Evolutionary conservation across 2,797 vertebrate species (phyloP), one percentile per base, ranked within the genome.

Genomic region (Phalloptychus januarius): DNA sequence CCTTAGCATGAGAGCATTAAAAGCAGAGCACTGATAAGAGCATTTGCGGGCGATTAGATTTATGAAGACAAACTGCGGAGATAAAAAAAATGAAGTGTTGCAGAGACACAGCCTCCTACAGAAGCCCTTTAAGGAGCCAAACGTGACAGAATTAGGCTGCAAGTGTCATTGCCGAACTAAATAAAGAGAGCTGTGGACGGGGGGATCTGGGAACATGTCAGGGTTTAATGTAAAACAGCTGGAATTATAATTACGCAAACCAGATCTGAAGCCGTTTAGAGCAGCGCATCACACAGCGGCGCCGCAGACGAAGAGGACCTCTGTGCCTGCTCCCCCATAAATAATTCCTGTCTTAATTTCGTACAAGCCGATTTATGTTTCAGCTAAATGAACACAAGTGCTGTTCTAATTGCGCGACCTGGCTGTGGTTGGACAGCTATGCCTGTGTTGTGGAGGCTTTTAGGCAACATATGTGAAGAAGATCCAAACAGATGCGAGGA

Each of bases 391-490:
- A 79, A 69, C 84, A 74, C 75, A 61, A 89, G 85, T 65, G 71
- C 74, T 87, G 31, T 18, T 54, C 54, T 90, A 83, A 91, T 89
- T 87, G 83, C 72, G 75, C 76, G 31, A 1, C 76, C 77, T 71
- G 88, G 86, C 81, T 77, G 80, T 52, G 10, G 20, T 69, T 65
- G 74, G 79, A 90, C 82, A 72, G 56, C 72, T 20, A 75, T 25
- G 42, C 72, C 72, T 71, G 1, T 20, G 6, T 75, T 88, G 73
- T 73, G 15, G 0, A 46, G 77, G 80, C 70, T 84, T 87, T 79
- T 61, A 78, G 73, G 87, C 83, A 83, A 76, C 86, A 91, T 91
- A 85, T 86, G 89, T 74, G 86, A 89, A 79, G 76, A 63, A 20
- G 56, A 74, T 38, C 42, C 63, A 88, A 88, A 86, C 81, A 84